These are phyloP conservation scores for Megaustenia siamemsis DNA, from an alignment of 2,888 invertebrate species.

Conservation along the genomic window DNA sequence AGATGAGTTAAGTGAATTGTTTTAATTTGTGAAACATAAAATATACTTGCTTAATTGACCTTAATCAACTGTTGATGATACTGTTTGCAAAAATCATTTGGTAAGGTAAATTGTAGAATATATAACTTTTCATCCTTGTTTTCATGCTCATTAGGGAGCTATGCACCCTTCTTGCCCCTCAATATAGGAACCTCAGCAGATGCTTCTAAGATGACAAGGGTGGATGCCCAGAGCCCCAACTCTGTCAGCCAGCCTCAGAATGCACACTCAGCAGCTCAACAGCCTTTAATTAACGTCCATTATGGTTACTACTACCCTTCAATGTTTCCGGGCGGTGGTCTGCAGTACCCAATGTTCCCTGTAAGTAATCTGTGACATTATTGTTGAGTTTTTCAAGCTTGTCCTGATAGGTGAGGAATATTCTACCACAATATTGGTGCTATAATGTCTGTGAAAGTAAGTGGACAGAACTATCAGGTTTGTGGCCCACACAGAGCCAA, in stretches of 20 bases:
- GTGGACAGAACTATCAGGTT: no score
- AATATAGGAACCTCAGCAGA: constrained; percentile 60
- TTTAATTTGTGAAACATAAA: no score
- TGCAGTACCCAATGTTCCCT: constrained; percentile 81
- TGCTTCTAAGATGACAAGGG: constrained; percentile 83
- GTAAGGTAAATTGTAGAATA: background rate
- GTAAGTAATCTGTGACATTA: no score
- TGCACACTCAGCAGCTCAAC: constrained; percentile 82
- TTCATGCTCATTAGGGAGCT: constrained; percentile 38
- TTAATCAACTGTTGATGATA: no score
- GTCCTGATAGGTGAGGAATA: no score
- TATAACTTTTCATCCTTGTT: constrained; percentile 20
- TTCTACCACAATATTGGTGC: no score
- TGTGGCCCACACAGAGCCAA: no score
- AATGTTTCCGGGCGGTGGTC: constrained; percentile 71
- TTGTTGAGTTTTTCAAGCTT: no score
- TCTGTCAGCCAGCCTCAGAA: constrained; percentile 83
- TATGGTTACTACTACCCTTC: constrained; percentile 88
- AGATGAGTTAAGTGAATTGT: no score
- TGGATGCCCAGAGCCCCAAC: constrained; percentile 90
- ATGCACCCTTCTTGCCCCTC: constrained; percentile 43
- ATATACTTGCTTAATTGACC: background rate
- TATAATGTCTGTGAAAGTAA: no score
- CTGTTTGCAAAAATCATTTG: background rate
- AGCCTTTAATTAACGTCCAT: constrained; percentile 83